Evolutionary conservation across 1,140 invertebrate species (phyloP).

Genomic region (Bemisia tabaci): DNA sequence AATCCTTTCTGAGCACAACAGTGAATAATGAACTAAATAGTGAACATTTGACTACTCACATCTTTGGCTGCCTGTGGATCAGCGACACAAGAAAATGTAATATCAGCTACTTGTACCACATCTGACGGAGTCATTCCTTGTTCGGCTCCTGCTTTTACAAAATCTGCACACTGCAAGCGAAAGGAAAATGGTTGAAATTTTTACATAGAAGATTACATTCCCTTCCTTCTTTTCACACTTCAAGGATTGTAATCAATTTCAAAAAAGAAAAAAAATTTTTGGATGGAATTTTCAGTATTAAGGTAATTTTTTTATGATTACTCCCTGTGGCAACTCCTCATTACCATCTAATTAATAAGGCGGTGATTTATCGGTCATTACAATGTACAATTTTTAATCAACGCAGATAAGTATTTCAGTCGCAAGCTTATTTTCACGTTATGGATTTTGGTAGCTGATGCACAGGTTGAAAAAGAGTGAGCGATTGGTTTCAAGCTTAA

Average conservation of each 20-base stretch:
- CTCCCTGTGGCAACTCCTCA: not conserved
- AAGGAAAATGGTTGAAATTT: not conserved
- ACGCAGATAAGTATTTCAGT: too few relatives aligned
- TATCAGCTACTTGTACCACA: conserved; percentile 78
- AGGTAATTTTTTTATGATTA: not conserved
- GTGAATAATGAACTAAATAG: too few relatives aligned
- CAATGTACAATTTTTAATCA: too few relatives aligned
- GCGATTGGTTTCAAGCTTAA: too few relatives aligned
- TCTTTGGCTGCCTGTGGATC: conserved; percentile 87
- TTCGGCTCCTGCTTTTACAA: conserved; percentile 52
- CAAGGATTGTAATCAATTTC: not conserved
- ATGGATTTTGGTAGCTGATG: too few relatives aligned
- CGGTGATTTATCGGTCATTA: too few relatives aligned
- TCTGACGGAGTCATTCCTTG: conserved; percentile 71
- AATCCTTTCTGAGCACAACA: too few relatives aligned
- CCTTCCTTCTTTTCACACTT: not conserved
- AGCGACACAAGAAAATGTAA: conserved; percentile 88
- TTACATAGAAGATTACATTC: not conserved
- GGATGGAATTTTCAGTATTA: not conserved
- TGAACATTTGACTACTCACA: too few relatives aligned
- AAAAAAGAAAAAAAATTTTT: conserved; percentile 2
- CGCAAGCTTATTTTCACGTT: too few relatives aligned
- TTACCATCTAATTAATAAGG: not conserved
- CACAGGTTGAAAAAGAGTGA: too few relatives aligned
- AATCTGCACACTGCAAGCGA: conserved; percentile 46